These are phyloP conservation scores for Atopsyche davidsoni DNA, from an alignment of 1,140 invertebrate genomes.

Conservation along the genomic window DNA sequence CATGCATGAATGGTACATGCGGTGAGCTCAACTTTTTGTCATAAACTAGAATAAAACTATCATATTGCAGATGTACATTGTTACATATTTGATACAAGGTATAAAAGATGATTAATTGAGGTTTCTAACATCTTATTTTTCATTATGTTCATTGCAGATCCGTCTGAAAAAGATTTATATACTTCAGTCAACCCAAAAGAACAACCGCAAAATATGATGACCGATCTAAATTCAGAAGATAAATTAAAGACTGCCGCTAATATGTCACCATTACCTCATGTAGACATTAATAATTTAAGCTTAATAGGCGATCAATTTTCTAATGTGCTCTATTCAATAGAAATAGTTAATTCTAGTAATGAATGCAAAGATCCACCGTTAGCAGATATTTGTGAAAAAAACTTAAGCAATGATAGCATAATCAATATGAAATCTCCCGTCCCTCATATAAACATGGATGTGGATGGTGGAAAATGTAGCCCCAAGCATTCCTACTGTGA, in stretches of 20 bases:
- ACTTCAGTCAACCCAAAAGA: too few relatives aligned
- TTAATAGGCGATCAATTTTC: constrained; percentile 16
- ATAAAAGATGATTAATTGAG: too few relatives aligned
- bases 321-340: constrained; percentile 14
- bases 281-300: constrained; percentile 21
- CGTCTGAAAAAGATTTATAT: too few relatives aligned
- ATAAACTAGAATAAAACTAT: too few relatives aligned
- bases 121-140: too few relatives aligned
- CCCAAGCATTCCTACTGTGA: constrained; percentile 10
- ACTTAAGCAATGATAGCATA: constrained; percentile 3
- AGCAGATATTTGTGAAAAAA: too few relatives aligned
- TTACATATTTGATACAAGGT: too few relatives aligned
- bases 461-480: constrained; percentile 10
- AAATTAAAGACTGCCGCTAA: not conserved
- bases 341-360: constrained; percentile 8
- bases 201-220: too few relatives aligned
- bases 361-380: not conserved
- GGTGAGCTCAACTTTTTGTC: too few relatives aligned
- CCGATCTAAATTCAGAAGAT: constrained; percentile 3
- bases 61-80: too few relatives aligned
- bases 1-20: too few relatives aligned
- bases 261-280: constrained; percentile 11
- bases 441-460: constrained; percentile 3
- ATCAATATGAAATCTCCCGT: constrained; percentile 10
- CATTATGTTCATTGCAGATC: too few relatives aligned